phyloP scores from a whole-genome alignment of 2,797 vertebrate species.

The Dendrocincla tyrannina region DNA sequence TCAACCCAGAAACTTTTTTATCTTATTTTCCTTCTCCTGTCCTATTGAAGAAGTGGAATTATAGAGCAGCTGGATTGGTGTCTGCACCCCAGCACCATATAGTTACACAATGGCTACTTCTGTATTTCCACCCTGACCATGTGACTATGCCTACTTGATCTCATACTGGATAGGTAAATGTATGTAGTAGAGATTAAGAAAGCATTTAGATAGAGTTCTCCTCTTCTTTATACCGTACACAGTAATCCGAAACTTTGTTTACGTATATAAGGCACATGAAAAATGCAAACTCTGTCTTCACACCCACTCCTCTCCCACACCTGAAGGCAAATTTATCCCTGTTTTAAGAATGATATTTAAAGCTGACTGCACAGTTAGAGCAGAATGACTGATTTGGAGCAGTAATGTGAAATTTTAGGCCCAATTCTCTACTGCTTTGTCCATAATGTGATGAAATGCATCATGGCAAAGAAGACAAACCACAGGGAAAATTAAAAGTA shows the following conservation, averaged over 20 bases:
- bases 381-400: not conserved
- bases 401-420: not conserved
- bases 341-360: not conserved
- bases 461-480: not conserved
- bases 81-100: not conserved
- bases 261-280: not conserved
- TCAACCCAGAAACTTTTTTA: not conserved
- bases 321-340: not conserved
- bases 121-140: not conserved
- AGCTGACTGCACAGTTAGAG: not conserved
- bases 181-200: not conserved
- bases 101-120: not conserved
- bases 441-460: not conserved
- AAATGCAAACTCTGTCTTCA: not conserved
- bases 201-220: not conserved
- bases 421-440: not conserved
- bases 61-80: not conserved
- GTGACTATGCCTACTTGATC: not conserved
- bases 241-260: not conserved
- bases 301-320: not conserved
- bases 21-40: not conserved
- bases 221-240: not conserved
- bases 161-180: not conserved
- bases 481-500: not conserved
- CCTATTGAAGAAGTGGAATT: not conserved